Conservation (phyloP, 2,113 vertebrate species). For the Engraulis encrasicolus region DNA sequence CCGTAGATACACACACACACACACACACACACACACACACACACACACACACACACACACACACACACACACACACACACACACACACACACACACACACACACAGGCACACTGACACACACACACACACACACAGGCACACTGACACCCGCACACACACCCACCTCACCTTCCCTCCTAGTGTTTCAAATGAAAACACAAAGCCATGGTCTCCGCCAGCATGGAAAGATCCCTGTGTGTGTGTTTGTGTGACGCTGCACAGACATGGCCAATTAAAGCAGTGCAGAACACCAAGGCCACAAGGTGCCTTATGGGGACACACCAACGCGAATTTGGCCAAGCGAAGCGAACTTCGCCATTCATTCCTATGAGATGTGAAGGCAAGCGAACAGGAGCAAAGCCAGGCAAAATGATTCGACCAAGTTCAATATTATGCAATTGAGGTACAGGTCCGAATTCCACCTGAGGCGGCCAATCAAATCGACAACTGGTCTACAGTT, state of each 20-base stretch:
- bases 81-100: neutral
- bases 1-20: slow-evolving; percentile 30
- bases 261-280: slow-evolving; percentile 45
- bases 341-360: too few species aligned
- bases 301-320: neutral
- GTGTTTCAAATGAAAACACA: slow-evolving; percentile 49
- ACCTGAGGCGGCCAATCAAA: too few species aligned
- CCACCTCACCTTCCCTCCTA: neutral
- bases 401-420: too few species aligned
- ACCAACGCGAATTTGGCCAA: too few species aligned
- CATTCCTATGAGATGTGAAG: too few species aligned
- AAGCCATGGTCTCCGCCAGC: slow-evolving; percentile 12
- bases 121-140: neutral
- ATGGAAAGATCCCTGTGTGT: slow-evolving; percentile 34
- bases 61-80: slow-evolving; percentile 25
- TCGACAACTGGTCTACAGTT: too few species aligned
- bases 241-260: slow-evolving; percentile 38
- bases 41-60: neutral
- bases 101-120: neutral
- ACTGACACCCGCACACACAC: neutral
- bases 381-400: neutral
- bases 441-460: too few species aligned
- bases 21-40: neutral
- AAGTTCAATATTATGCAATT: too few species aligned
- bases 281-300: neutral